Evolutionary conservation across 2,888 invertebrate genomes (phyloP), one percentile per base, ranked within the genome.

Genomic region (Eledone cirrhosa): DNA sequence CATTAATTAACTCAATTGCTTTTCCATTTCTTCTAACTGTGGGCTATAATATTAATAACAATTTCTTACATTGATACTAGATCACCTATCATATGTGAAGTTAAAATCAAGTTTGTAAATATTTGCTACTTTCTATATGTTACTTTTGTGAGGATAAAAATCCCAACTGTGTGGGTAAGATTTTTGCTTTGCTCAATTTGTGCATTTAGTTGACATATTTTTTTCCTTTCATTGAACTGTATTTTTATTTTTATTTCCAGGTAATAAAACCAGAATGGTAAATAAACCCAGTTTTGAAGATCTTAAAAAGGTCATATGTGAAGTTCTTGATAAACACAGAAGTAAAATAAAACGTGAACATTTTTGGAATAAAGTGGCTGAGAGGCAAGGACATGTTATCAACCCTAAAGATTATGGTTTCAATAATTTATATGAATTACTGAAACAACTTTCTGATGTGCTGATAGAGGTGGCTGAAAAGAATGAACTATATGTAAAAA

Each of bases 331-430:
- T 1, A 13, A 11, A 4, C 3, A 76, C 47, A 47, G 48, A 4
- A 48, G 76, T 24, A n/a, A 47, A 48, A 27, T 76, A 5, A 48
- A 76, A 48, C 47, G 47, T 2, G 41, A 41, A 14, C 11, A 14
- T 47, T 24, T 76, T 14, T 76, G 76, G 76, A 76, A 27, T 22
- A 29, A 47, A 22, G 47, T 76, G n/a, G 48, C 47, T 16, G 41
- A 76, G 29, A 33, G 47, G 22, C 48, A 29, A 5, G 48, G 48
- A 13, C 47, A 47, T 48, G 16, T 19, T 1, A 16, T 76, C 5
- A 24, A 29, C 29, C 41, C 48, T 3, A 47, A 47, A 2, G 48
- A 41, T 19, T 76, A 76, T 76, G 76, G 76, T 47, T 41, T 76
- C 29, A 47, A 19, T 16, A 76, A 48, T n/a, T 47, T 76, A 16